Evolutionary conservation across 1,140 invertebrate species (phyloP).

Genomic region (Oncopodura yosiiana): DNA sequence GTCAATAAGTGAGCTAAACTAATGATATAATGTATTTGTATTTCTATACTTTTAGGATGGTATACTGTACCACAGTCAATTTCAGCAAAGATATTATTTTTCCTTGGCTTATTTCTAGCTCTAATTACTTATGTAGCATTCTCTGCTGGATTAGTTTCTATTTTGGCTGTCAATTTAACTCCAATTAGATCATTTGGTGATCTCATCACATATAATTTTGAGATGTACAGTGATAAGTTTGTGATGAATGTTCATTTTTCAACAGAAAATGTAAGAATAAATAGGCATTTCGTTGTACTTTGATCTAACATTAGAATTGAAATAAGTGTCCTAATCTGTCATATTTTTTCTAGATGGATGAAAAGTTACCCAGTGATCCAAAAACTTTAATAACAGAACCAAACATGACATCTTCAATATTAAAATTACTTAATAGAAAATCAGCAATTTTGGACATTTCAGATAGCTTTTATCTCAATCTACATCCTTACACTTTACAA

Average conservation of each 20-base stretch:
- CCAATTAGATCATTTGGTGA: constrained; percentile 17
- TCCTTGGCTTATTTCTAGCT: neutral
- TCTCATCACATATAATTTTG: constrained; percentile 3
- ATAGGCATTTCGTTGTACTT: no score
- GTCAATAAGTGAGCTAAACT: neutral
- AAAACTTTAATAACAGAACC: constrained; percentile 1
- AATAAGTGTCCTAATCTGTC: neutral
- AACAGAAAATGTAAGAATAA: neutral
- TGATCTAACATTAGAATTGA: neutral
- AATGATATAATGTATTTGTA: neutral
- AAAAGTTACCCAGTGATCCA: neutral
- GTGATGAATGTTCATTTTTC: neutral
- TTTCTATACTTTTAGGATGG: constrained; percentile 8
- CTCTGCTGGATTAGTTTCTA: constrained; percentile 18
- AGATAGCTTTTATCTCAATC: neutral
- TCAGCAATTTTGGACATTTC: neutral
- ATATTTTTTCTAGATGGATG: neutral
- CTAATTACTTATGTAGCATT: constrained; percentile 11
- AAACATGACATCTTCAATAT: neutral
- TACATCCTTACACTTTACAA: neutral
- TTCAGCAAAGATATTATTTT: constrained; percentile 7
- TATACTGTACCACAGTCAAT: neutral
- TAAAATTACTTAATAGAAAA: neutral
- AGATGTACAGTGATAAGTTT: constrained; percentile 8
- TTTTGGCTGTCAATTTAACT: constrained; percentile 9